These are phyloP conservation scores for Drosophila kuntzei DNA, from an alignment of 2,888 invertebrate genomes.

Conservation along the genomic window DNA sequence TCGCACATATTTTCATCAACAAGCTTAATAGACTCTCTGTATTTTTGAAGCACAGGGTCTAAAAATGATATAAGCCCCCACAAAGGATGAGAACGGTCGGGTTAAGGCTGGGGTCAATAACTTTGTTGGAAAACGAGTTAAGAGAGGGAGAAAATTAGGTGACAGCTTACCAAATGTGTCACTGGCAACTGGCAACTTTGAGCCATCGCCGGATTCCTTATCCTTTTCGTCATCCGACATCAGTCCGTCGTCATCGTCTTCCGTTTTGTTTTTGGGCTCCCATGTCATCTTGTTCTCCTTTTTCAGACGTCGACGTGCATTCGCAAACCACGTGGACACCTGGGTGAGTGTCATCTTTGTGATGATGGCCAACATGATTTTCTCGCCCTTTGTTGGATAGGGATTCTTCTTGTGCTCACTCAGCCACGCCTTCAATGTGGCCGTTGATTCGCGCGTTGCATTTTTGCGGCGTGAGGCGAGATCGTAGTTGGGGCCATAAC, in stretches of 20 bases:
- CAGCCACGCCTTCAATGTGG: slow-evolving; percentile 98
- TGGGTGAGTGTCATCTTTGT: slow-evolving; percentile 98
- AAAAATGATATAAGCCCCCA: not conserved
- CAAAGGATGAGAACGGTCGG: not conserved
- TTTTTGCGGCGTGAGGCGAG: slow-evolving; percentile 98
- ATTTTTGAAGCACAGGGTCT: no score
- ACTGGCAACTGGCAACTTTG: slow-evolving; percentile 86
- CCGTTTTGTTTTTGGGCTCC: slow-evolving; percentile 96
- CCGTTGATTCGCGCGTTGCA: slow-evolving; percentile 98
- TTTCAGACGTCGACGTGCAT: slow-evolving; percentile 96
- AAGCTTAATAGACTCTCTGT: not conserved
- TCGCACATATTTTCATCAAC: not conserved
- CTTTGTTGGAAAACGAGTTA: slow-evolving; percentile 8
- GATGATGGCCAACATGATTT: slow-evolving; percentile 97
- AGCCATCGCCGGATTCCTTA: slow-evolving; percentile 90
- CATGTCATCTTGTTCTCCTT: slow-evolving; percentile 99
- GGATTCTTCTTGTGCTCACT: slow-evolving; percentile 98
- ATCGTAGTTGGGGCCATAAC: slow-evolving; percentile 97
- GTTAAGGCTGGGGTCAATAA: slow-evolving; percentile 39
- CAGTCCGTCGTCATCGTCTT: slow-evolving; percentile 94
- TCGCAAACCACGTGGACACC: slow-evolving; percentile 99
- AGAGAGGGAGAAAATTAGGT: slow-evolving; percentile 32
- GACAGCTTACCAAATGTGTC: slow-evolving; percentile 70
- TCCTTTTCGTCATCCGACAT: slow-evolving; percentile 95
- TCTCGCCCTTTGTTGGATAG: slow-evolving; percentile 98